These are phyloP conservation scores for Oryzias sinensis DNA, from an alignment of 2,797 vertebrate species.

Conservation along the genomic window DNA sequence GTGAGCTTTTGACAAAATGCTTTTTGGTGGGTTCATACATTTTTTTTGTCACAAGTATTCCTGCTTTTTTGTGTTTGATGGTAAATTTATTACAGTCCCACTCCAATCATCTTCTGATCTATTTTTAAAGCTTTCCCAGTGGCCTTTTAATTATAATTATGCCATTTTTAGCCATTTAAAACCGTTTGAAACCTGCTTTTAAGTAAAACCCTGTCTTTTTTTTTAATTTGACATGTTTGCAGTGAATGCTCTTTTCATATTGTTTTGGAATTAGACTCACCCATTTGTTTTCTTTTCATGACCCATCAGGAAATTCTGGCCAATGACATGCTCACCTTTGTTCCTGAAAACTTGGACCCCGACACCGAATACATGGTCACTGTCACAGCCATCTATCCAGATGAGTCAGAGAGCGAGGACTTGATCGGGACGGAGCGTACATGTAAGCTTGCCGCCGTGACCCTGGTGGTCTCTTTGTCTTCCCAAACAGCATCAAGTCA, in stretches of 20 bases:
- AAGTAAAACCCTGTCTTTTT: too few relatives aligned
- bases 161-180: too few relatives aligned
- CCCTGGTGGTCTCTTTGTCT: neutral
- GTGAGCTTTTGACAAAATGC: too few relatives aligned
- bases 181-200: too few relatives aligned
- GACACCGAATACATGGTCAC: slow-evolving; percentile 87
- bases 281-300: neutral
- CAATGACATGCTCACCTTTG: slow-evolving; percentile 80
- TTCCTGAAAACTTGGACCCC: slow-evolving; percentile 85
- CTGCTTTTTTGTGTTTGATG: too few relatives aligned
- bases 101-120: too few relatives aligned
- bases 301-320: slow-evolving; percentile 82
- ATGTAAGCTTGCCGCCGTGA: slow-evolving; percentile 71
- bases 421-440: slow-evolving; percentile 87
- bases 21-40: neutral
- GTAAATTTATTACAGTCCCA: too few relatives aligned
- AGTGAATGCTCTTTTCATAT: too few relatives aligned
- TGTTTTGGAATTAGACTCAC: neutral
- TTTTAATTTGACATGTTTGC: too few relatives aligned
- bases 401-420: slow-evolving; percentile 94
- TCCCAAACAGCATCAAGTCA: neutral
- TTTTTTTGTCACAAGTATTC: neutral
- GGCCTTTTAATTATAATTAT: too few relatives aligned
- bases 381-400: slow-evolving; percentile 93
- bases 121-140: too few relatives aligned